A percentile compares a stretch with the other conserved stretches of the same genome.
These are phyloP conservation scores for Cyphomyrus plagiostoma DNA, from an alignment of 2,113 vertebrate genomes.

Conservation along the genomic window DNA sequence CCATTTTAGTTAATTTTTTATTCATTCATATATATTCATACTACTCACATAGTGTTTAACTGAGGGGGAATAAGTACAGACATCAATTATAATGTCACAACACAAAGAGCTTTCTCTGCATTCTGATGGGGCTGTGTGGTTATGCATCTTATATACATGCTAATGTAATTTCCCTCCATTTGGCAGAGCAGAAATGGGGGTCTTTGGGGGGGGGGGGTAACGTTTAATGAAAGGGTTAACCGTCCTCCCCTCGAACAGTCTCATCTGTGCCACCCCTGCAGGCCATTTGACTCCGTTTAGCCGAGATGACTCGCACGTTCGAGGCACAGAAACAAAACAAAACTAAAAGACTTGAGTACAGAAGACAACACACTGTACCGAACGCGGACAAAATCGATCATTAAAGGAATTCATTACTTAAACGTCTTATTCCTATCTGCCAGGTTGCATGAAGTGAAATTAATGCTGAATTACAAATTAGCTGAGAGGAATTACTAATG, in stretches of 20 bases:
- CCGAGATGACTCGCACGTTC: neutral
- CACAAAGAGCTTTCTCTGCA: neutral
- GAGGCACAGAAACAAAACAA: neutral
- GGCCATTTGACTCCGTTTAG: neutral
- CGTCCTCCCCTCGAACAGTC: neutral
- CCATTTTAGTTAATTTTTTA: neutral
- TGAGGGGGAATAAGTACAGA: neutral
- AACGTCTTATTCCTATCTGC: neutral
- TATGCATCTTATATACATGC: conserved; percentile 8
- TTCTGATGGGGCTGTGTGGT: neutral
- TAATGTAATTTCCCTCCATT: neutral
- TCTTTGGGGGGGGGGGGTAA: neutral
- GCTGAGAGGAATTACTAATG: neutral
- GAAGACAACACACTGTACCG: neutral
- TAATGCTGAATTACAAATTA: neutral
- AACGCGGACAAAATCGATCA: neutral
- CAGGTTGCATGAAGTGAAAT: neutral
- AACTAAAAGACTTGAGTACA: neutral
- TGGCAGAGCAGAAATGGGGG: neutral
- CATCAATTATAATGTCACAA: conserved; percentile 9
- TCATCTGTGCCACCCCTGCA: neutral
- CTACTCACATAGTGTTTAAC: conserved; percentile 1
- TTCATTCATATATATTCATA: conserved; percentile 4
- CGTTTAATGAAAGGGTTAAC: neutral
- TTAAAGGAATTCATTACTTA: neutral